These are phyloP conservation scores for Oreochromis mossambicus DNA, from an alignment of 2,797 vertebrate species.

Conservation along the genomic window DNA sequence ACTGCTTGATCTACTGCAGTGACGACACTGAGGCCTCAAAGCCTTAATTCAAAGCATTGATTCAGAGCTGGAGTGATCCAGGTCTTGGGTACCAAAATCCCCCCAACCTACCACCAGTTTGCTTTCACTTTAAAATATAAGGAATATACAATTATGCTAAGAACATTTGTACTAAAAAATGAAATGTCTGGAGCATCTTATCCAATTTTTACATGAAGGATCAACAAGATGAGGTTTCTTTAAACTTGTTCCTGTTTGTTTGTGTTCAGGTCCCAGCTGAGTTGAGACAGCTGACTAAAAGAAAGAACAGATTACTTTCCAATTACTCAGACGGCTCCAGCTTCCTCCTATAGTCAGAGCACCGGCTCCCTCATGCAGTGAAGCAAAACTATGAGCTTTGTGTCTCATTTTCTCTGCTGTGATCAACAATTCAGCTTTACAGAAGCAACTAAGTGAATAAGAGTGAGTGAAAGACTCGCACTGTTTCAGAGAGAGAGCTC, in stretches of 20 bases:
- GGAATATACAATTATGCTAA: background rate
- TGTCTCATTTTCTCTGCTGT: background rate
- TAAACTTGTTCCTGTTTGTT: background rate
- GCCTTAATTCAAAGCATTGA: background rate
- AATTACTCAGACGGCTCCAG: background rate
- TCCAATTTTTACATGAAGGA: background rate
- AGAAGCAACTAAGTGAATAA: background rate
- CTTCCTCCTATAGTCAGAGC: background rate
- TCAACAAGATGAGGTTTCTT: background rate
- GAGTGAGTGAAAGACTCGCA: background rate
- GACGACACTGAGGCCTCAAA: background rate
- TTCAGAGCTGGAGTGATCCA: background rate
- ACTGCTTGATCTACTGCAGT: background rate
- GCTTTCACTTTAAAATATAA: background rate
- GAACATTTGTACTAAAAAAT: background rate
- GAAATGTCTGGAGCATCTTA: background rate
- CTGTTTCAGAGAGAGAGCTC: background rate
- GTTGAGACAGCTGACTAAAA: background rate
- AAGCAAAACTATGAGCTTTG: background rate
- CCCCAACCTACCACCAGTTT: background rate
- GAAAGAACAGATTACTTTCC: background rate
- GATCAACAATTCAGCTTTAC: conserved; percentile 1
- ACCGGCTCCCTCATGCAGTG: background rate
- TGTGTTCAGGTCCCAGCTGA: background rate
- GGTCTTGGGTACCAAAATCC: too few species aligned